phyloP scores from a whole-genome alignment of 2,888 invertebrate species.

The Octonoba sinensis region DNA sequence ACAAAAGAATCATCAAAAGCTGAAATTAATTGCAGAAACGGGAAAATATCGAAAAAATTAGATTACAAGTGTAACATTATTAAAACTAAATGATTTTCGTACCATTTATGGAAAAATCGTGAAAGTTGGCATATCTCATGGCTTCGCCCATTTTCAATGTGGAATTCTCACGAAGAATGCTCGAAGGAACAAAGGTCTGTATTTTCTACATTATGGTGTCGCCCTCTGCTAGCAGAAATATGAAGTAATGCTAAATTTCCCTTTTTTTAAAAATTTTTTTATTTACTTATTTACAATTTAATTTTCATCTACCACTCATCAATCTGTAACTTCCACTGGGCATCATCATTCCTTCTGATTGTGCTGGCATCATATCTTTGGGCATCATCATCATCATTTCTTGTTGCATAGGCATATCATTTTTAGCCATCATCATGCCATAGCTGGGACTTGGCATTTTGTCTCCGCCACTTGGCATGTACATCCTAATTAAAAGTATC shows the following conservation, averaged over 20 bases:
- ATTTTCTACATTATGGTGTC: background rate
- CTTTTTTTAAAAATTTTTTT: constrained; percentile 1
- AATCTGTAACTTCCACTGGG: constrained; percentile 12
- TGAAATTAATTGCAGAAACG: too few relatives aligned
- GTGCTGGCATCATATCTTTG: background rate
- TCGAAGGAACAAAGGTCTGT: too few relatives aligned
- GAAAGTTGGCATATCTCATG: too few relatives aligned
- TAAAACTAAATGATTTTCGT: too few relatives aligned
- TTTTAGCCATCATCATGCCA: constrained; percentile 30
- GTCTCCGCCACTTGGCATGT: constrained; percentile 13
- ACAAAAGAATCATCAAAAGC: too few relatives aligned
- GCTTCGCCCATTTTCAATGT: too few relatives aligned
- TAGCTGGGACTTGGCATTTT: constrained; percentile 1
- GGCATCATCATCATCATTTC: constrained; percentile 33
- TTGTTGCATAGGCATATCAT: background rate
- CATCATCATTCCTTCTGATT: constrained; percentile 12
- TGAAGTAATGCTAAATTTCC: background rate
- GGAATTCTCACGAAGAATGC: too few relatives aligned
- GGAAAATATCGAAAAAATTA: too few relatives aligned
- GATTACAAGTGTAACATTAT: too few relatives aligned
- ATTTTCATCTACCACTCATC: background rate
- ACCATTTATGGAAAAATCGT: too few relatives aligned
- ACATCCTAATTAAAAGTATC: constrained; percentile 17
- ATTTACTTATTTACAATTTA: background rate
- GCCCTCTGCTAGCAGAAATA: constrained; percentile 5